Conservation (phyloP, 2,113 vertebrate genomes). For the Thalassoma bifasciatum region DNA sequence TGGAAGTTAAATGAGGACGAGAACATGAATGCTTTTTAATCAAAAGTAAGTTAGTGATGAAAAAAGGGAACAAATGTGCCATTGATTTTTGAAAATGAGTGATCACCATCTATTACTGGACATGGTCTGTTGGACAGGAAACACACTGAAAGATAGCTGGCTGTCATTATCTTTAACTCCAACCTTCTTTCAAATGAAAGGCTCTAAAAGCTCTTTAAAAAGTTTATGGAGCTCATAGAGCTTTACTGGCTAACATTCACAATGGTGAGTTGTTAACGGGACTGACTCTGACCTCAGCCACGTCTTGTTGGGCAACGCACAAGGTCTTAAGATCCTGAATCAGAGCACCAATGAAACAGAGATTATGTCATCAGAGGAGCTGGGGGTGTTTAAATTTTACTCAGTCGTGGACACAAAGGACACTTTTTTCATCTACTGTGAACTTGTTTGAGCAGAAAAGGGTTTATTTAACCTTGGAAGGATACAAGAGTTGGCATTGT, state of each 20-base stretch:
- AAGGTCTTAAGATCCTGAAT: too few species aligned
- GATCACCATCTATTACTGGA: neutral
- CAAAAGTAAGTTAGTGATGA: neutral
- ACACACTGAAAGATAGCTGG: neutral
- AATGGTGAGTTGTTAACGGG: constrained; percentile 13
- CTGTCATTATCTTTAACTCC: neutral
- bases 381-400: neutral
- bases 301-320: neutral
- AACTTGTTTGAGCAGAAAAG: neutral
- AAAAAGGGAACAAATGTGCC: neutral
- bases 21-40: too few species aligned
- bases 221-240: constrained; percentile 5
- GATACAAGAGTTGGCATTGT: too few species aligned
- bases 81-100: neutral
- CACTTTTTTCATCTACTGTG: neutral
- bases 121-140: constrained; percentile 5
- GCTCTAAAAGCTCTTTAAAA: constrained; percentile 22
- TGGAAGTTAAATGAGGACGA: too few species aligned
- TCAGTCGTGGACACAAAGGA: neutral
- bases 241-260: constrained; percentile 1
- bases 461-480: too few species aligned
- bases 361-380: neutral
- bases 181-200: constrained; percentile 7
- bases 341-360: neutral
- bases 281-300: neutral